phyloP scores from a whole-genome alignment of 2,797 vertebrate genomes.

The Phrynocephalus forsythii region DNA sequence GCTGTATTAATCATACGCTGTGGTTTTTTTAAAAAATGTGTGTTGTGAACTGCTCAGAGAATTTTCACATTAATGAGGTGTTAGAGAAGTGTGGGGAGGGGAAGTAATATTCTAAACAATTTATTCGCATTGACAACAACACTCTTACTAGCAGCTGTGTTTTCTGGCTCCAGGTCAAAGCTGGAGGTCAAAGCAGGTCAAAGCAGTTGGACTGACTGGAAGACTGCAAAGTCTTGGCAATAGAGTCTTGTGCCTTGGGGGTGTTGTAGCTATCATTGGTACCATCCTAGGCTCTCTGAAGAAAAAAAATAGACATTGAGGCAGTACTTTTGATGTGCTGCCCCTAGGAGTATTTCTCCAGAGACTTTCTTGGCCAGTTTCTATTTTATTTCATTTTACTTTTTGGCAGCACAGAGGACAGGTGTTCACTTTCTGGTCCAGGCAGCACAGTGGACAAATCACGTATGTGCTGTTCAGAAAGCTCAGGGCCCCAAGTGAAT shows the following conservation, averaged over 20 bases:
- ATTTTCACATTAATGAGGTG: too few species aligned
- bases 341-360: neutral
- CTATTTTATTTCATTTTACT: neutral
- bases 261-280: neutral
- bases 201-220: neutral
- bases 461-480: neutral
- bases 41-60: too few species aligned
- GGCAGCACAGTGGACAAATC: neutral
- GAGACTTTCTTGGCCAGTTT: neutral
- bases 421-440: neutral
- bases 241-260: neutral
- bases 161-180: neutral
- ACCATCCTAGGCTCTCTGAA: neutral
- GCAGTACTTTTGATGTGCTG: slow-evolving; percentile 1
- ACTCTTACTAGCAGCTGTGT: neutral
- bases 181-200: neutral
- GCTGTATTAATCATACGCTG: too few species aligned
- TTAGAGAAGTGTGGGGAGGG: neutral
- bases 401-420: neutral
- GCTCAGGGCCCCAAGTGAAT: neutral
- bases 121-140: slow-evolving; percentile 12
- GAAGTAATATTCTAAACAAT: neutral
- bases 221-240: neutral
- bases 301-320: slow-evolving; percentile 5
- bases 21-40: too few species aligned